A percentile compares a stretch with the other conserved stretches of the same genome.
Conservation (phyloP, 1,140 invertebrate genomes). For the Dinoponera quadriceps region DNA sequence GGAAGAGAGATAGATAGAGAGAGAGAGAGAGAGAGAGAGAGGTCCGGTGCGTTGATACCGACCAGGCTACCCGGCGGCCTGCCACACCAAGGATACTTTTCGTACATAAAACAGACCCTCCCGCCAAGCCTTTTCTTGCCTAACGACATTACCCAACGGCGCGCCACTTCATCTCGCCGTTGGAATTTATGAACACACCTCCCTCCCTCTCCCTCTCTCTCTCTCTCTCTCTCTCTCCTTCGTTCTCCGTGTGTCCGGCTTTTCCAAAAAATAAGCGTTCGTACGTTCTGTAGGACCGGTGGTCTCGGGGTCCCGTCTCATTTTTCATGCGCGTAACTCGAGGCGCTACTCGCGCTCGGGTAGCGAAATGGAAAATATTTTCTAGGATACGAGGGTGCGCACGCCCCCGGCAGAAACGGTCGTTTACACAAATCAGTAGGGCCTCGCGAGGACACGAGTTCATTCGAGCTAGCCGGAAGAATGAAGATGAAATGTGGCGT, state of each 20-base stretch:
- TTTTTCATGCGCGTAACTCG: slow-evolving; percentile 47
- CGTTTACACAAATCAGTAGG: slow-evolving; percentile 55
- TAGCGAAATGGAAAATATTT: slow-evolving; percentile 48
- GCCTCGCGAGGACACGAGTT: slow-evolving; percentile 38
- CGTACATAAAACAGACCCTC: slow-evolving; percentile 70
- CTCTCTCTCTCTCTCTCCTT: slow-evolving; percentile 20
- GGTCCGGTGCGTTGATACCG: slow-evolving; percentile 53
- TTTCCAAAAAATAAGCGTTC: slow-evolving; percentile 25
- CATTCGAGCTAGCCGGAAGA: slow-evolving; percentile 30
- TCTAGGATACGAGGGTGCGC: slow-evolving; percentile 16
- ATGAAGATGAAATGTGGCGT: slow-evolving; percentile 56
- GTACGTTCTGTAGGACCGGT: not conserved
- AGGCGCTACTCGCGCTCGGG: slow-evolving; percentile 17
- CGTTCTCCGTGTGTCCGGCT: not conserved
- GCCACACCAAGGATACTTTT: slow-evolving; percentile 41
- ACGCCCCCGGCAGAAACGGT: slow-evolving; percentile 37
- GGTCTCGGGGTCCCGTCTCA: slow-evolving; percentile 3
- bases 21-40: slow-evolving; percentile 33
- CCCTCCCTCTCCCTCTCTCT: slow-evolving; percentile 18
- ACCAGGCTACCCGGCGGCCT: slow-evolving; percentile 45
- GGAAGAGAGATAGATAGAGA: not conserved
- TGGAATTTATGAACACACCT: slow-evolving; percentile 64
- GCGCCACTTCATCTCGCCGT: slow-evolving; percentile 41
- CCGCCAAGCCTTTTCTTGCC: slow-evolving; percentile 28
- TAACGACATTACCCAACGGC: slow-evolving; percentile 32